These are phyloP conservation scores for Henricia sp. DNA, from an alignment of 53 echinoderm and acorn worm genomes.

Conservation along the genomic window DNA sequence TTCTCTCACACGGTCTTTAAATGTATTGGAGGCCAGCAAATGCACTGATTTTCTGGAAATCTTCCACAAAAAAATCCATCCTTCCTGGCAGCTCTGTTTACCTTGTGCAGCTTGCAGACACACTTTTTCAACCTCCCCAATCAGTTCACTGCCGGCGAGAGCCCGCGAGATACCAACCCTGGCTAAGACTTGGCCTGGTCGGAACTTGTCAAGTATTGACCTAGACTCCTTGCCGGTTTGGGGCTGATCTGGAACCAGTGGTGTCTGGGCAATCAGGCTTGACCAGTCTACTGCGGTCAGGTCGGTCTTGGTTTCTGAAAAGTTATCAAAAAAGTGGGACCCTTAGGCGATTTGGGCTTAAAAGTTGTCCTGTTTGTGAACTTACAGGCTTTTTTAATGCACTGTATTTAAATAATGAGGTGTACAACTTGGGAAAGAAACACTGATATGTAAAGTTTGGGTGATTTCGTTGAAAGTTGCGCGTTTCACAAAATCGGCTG, in stretches of 20 bases:
- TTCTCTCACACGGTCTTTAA: too few species aligned
- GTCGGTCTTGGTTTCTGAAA: slow-evolving; percentile 52
- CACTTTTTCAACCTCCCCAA: slow-evolving; percentile 73
- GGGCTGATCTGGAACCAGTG: slow-evolving; percentile 49
- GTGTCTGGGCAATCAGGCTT: slow-evolving; percentile 71
- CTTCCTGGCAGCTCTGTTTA: slow-evolving; percentile 9
- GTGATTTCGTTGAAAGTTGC: too few species aligned
- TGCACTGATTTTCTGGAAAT: not conserved
- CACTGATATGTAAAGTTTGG: too few species aligned
- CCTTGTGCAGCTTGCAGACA: slow-evolving; percentile 83
- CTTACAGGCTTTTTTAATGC: too few species aligned
- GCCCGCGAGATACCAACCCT: slow-evolving; percentile 81
- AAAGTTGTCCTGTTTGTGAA: too few species aligned
- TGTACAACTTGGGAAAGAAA: too few species aligned
- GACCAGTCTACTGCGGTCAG: slow-evolving; percentile 91
- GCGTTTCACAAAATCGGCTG: too few species aligned
- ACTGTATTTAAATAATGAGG: too few species aligned
- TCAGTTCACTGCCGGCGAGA: slow-evolving; percentile 90
- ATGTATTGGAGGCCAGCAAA: too few species aligned
- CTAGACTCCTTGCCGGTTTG: slow-evolving; percentile 49
- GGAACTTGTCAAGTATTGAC: slow-evolving; percentile 78
- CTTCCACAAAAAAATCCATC: not conserved
- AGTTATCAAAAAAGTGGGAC: too few species aligned
- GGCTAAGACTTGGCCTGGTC: slow-evolving; percentile 84
- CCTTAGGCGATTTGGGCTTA: too few species aligned